Evolutionary conservation across 2,888 invertebrate species (phyloP).

Genomic region (Thereva unica): DNA sequence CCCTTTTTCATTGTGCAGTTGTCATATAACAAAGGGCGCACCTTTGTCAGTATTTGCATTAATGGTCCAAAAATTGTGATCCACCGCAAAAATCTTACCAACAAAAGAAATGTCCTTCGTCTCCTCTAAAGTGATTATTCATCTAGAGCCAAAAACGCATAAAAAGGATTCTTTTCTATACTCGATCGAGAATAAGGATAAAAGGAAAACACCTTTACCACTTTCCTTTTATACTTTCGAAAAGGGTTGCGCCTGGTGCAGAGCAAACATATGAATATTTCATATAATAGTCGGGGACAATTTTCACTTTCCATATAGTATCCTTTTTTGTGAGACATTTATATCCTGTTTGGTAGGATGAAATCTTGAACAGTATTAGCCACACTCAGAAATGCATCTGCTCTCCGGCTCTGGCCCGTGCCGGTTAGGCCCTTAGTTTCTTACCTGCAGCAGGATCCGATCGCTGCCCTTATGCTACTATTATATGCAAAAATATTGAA

Average conservation of each 20-base stretch:
- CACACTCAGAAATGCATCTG: slow-evolving; percentile 21
- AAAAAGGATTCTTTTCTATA: slow-evolving; percentile 13
- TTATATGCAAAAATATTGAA: slow-evolving; percentile 34
- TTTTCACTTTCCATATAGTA: slow-evolving; percentile 27
- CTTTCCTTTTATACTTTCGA: slow-evolving; percentile 33
- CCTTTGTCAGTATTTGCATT: neutral
- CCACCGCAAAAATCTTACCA: slow-evolving; percentile 10
- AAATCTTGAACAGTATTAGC: slow-evolving; percentile 29
- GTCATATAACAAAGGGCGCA: slow-evolving; percentile 13
- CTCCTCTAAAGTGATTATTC: slow-evolving; percentile 23
- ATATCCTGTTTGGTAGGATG: slow-evolving; percentile 6
- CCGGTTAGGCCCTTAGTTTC: slow-evolving; percentile 1
- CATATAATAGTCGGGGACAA: slow-evolving; percentile 9
- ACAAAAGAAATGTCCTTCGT: slow-evolving; percentile 23
- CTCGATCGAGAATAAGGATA: slow-evolving; percentile 26
- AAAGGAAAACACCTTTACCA: slow-evolving; percentile 41
- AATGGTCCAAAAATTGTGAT: slow-evolving; percentile 16
- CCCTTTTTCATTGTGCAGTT: slow-evolving; percentile 18
- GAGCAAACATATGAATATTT: slow-evolving; percentile 14
- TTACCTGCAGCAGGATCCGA: slow-evolving; percentile 2
- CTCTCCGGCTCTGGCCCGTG: slow-evolving; percentile 22
- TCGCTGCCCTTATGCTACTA: slow-evolving; percentile 11
- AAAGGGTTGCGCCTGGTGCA: slow-evolving; percentile 26
- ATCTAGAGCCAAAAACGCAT: slow-evolving; percentile 23
- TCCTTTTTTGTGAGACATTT: slow-evolving; percentile 12